Evolutionary conservation across 1,140 invertebrate genomes (phyloP).

Genomic region (Heliconius eleuchia): DNA sequence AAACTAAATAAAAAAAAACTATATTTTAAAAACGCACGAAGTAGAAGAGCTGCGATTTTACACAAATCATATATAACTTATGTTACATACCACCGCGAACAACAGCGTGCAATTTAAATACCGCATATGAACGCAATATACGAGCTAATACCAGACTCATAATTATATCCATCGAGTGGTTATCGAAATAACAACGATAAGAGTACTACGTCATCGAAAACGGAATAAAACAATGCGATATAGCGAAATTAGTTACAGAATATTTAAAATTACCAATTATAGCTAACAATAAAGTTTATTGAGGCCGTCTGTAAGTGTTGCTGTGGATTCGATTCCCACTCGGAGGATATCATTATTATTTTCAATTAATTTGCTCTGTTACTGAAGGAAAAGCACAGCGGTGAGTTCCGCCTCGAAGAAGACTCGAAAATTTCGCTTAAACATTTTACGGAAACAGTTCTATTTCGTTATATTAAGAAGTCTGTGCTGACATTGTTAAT

Average conservation of each 20-base stretch:
- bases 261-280: not conserved
- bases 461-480: no score
- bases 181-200: conserved; percentile 9
- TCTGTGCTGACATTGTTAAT: no score
- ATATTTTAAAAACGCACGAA: no score
- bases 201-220: not conserved
- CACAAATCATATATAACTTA: not conserved
- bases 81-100: not conserved
- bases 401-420: no score
- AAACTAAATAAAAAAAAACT: no score
- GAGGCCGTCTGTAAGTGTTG: no score
- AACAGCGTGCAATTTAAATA: conserved; percentile 2
- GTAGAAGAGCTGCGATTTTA: not conserved
- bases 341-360: no score
- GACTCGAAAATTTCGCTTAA: no score
- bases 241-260: not conserved
- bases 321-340: no score
- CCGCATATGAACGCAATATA: not conserved
- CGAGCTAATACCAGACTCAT: conserved; percentile 5
- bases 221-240: not conserved
- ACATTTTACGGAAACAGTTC: no score
- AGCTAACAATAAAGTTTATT: not conserved
- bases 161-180: not conserved
- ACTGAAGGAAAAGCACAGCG: no score
- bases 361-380: no score